Evolutionary conservation across 2,797 vertebrate species (phyloP).

Genomic region (Cossypha caffra): DNA sequence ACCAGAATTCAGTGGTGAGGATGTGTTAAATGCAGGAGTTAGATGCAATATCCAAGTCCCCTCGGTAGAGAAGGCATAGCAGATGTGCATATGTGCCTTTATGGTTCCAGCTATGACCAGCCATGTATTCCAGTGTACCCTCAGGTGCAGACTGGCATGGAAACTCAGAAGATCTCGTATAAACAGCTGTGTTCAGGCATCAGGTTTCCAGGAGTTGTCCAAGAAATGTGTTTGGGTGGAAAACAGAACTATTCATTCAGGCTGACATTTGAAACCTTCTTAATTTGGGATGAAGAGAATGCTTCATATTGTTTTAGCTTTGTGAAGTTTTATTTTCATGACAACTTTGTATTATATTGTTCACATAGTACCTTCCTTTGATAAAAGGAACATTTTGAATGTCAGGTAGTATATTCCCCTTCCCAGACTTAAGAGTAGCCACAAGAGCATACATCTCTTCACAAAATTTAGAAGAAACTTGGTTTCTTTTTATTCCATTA

Average conservation of each 20-base stretch:
- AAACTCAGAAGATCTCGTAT: neutral
- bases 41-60: neutral
- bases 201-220: constrained; percentile 10
- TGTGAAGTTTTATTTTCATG: constrained; percentile 1
- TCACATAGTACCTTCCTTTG: neutral
- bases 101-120: neutral
- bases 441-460: neutral
- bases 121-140: neutral
- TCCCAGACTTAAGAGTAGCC: neutral
- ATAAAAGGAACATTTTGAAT: neutral
- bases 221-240: constrained; percentile 20
- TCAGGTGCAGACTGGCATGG: neutral
- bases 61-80: neutral
- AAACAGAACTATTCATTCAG: constrained; percentile 25
- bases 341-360: neutral
- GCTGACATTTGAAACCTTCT: constrained; percentile 24
- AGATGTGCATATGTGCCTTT: neutral
- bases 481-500: neutral
- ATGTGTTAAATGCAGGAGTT: neutral
- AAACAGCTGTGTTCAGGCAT: neutral
- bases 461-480: neutral
- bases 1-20: neutral
- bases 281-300: neutral
- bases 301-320: constrained; percentile 22
- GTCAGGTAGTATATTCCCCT: neutral